Percentiles rank a stretch among this genome's conserved stretches.
Conservation (phyloP, 2,888 invertebrate genomes). For the Nephrocerus scutellatus region DNA sequence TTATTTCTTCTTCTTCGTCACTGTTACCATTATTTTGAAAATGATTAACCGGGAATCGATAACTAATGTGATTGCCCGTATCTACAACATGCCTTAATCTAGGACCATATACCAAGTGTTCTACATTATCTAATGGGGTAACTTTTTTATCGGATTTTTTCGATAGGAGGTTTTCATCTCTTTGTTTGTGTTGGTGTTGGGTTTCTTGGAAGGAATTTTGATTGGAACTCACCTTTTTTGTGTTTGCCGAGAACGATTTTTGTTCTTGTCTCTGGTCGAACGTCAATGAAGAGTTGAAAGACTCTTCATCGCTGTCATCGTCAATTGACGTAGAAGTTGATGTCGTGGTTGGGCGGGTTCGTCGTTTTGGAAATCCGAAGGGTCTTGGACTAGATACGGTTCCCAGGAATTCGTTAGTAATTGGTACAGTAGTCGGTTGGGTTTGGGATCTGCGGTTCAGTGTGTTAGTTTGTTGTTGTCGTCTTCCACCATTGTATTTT, state of each 20-base stretch:
- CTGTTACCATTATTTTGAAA: too few relatives aligned
- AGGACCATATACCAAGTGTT: slow-evolving; percentile 28
- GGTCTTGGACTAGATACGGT: slow-evolving; percentile 51
- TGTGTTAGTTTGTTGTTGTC: slow-evolving; percentile 25
- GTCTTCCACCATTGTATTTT: slow-evolving; percentile 35
- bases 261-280: slow-evolving; percentile 20
- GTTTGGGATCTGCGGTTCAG: slow-evolving; percentile 27
- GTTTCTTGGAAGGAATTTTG: slow-evolving; percentile 19
- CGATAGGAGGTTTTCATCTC: slow-evolving; percentile 11
- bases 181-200: slow-evolving; percentile 19
- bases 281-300: slow-evolving; percentile 11
- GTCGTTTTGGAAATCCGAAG: slow-evolving; percentile 50
- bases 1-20: too few relatives aligned
- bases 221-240: slow-evolving; percentile 45
- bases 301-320: too few relatives aligned
- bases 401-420: slow-evolving; percentile 36
- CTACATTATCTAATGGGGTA: slow-evolving; percentile 26
- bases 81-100: slow-evolving; percentile 36
- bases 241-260: slow-evolving; percentile 30
- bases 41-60: too few relatives aligned
- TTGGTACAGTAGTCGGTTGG: slow-evolving; percentile 25
- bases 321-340: slow-evolving; percentile 25
- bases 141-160: slow-evolving; percentile 12
- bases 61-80: slow-evolving; percentile 29
- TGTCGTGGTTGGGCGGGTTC: slow-evolving; percentile 45